Percentiles rank a stretch among this genome's conserved stretches.
These are phyloP conservation scores for Agriotes lineatus DNA, from an alignment of 2,888 invertebrate genomes.

Conservation along the genomic window DNA sequence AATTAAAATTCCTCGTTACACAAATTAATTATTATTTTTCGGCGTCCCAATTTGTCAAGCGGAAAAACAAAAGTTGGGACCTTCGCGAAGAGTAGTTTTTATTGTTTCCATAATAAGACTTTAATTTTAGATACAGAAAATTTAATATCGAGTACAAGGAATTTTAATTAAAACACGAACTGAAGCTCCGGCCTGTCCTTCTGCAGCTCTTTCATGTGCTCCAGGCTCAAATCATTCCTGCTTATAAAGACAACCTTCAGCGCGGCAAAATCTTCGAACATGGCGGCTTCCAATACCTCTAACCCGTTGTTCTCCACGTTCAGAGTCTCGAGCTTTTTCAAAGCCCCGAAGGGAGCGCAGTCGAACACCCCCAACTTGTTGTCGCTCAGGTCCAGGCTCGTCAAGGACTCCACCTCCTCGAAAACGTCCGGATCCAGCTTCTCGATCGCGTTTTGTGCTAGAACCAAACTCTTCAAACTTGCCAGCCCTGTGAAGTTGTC, in stretches of 20 bases:
- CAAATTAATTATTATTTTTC: too few relatives aligned
- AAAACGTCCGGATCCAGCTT: neutral
- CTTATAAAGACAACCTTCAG: neutral
- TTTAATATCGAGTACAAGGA: constrained; percentile 9
- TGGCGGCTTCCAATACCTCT: neutral
- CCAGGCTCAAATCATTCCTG: neutral
- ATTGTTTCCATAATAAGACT: neutral
- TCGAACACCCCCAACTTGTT: neutral
- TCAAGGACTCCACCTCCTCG: neutral
- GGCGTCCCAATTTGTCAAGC: too few relatives aligned
- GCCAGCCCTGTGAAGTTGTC: neutral
- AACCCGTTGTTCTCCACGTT: constrained; percentile 1
- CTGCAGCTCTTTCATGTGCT: constrained; percentile 13
- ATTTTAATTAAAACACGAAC: constrained; percentile 23
- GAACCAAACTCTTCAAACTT: neutral
- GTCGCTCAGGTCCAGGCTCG: neutral
- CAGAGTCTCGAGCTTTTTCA: constrained; percentile 4
- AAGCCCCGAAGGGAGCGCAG: neutral
- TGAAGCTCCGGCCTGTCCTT: constrained; percentile 9
- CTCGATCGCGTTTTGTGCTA: neutral
- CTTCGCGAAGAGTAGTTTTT: neutral
- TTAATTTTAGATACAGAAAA: constrained; percentile 16
- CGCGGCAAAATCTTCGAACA: neutral
- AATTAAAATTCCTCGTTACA: too few relatives aligned
- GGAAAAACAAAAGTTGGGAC: too few relatives aligned